phyloP scores from a whole-genome alignment of 2,113 vertebrate species.

The Helogale parvula region DNA sequence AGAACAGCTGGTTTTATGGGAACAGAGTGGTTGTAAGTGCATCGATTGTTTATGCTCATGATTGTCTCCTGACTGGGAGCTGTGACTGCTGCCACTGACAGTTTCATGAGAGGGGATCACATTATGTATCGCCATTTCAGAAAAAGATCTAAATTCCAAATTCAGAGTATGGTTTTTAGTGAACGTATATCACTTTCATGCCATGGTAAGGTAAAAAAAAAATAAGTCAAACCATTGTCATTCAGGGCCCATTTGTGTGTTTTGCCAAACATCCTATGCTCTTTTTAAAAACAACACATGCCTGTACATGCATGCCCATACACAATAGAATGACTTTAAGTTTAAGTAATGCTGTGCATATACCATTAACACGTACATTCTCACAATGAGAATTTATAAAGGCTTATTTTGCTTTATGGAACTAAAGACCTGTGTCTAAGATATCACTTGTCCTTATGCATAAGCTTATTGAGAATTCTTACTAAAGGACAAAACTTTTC shows the following conservation, averaged over 20 bases:
- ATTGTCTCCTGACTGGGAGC: neutral
- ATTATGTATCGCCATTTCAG: neutral
- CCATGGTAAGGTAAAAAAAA: neutral
- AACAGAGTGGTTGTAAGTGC: neutral
- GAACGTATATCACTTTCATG: neutral
- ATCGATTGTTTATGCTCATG: neutral
- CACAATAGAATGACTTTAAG: neutral
- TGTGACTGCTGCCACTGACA: neutral
- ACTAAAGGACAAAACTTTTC: neutral
- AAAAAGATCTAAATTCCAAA: neutral
- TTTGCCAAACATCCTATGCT: neutral
- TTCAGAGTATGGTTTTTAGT: neutral
- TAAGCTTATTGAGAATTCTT: neutral
- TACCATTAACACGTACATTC: neutral
- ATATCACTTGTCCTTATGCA: neutral
- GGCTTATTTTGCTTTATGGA: neutral
- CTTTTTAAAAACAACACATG: neutral
- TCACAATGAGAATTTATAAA: neutral
- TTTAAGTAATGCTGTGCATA: neutral
- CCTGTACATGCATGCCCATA: neutral
- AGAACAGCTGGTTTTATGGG: neutral
- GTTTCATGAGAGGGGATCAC: neutral
- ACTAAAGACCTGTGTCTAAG: neutral
- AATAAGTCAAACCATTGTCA: neutral
- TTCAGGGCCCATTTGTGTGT: neutral